Conservation (phyloP, 2,797 vertebrate genomes). For the Sorex maritimensis region DNA sequence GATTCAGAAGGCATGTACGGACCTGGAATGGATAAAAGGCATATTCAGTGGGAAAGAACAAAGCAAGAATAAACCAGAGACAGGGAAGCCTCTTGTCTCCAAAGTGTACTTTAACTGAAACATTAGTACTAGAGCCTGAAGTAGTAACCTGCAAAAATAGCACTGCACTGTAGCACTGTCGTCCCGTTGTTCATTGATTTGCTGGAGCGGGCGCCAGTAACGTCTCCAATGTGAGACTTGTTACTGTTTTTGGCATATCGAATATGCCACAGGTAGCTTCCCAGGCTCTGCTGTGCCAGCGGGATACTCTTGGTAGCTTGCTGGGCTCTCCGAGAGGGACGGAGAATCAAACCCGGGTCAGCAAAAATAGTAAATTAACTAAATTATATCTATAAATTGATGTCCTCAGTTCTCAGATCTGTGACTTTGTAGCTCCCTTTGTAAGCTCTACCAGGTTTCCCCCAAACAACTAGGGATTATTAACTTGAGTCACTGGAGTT, state of each 20-base stretch:
- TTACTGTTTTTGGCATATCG: no score
- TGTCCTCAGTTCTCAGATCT: conserved; percentile 50
- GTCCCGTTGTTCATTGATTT: no score
- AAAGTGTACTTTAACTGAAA: conserved; percentile 20
- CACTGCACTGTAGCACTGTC: no score
- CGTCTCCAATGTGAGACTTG: no score
- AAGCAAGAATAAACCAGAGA: conserved; percentile 52
- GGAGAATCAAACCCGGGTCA: no score
- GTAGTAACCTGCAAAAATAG: background rate
- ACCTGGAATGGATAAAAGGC: conserved; percentile 86
- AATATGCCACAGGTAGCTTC: no score
- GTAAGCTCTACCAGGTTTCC: background rate
- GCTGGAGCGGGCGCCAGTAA: no score
- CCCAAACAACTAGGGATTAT: conserved; percentile 21
- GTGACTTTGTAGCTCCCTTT: conserved; percentile 33
- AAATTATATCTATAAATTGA: background rate
- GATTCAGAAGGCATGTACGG: conserved; percentile 88
- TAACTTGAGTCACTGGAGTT: conserved; percentile 49
- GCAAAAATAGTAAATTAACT: background rate
- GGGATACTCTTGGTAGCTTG: no score
- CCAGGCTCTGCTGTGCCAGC: no score
- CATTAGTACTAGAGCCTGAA: background rate
- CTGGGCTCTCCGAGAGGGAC: no score
- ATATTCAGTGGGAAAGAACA: conserved; percentile 56
- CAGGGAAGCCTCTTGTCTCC: conserved; percentile 5